phyloP scores from a whole-genome alignment of 2,113 vertebrate genomes.

The Aythya baeri region DNA sequence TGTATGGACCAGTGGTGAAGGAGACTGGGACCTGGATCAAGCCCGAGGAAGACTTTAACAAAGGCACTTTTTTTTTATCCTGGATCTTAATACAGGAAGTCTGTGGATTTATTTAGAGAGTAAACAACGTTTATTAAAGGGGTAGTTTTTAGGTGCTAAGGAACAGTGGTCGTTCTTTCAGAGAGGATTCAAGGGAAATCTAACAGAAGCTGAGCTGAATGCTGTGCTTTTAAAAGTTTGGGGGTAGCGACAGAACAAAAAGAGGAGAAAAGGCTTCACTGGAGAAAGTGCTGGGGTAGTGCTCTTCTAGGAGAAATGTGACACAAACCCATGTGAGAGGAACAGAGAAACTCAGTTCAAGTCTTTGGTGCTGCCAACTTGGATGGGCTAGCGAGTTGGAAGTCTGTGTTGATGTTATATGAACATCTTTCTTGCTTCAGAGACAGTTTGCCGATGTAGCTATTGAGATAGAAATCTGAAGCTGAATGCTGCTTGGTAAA shows the following conservation, averaged over 20 bases:
- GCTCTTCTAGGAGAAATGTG: not conserved
- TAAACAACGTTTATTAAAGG: slow-evolving; percentile 22
- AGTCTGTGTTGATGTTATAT: not conserved
- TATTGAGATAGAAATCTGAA: not conserved
- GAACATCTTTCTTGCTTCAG: not conserved
- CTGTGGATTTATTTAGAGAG: slow-evolving; percentile 30
- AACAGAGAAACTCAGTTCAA: not conserved
- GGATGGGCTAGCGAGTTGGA: not conserved
- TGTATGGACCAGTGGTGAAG: not conserved
- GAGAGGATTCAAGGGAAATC: not conserved
- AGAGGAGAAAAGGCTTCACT: not conserved
- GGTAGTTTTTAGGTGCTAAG: not conserved
- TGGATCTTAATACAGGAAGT: slow-evolving; percentile 19
- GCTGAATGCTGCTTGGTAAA: not conserved
- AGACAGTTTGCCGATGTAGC: not conserved
- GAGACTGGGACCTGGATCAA: slow-evolving; percentile 16
- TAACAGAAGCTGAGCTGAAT: not conserved
- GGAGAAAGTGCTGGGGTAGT: not conserved
- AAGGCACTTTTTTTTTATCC: slow-evolving; percentile 32
- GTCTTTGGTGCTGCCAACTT: not conserved
- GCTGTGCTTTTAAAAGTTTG: not conserved
- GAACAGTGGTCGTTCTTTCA: not conserved
- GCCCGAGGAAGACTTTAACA: slow-evolving; percentile 34
- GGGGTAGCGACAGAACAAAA: not conserved
- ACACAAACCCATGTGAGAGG: not conserved